Evolutionary conservation across 2,113 vertebrate species (phyloP).

Genomic region (Penelope pileata): DNA sequence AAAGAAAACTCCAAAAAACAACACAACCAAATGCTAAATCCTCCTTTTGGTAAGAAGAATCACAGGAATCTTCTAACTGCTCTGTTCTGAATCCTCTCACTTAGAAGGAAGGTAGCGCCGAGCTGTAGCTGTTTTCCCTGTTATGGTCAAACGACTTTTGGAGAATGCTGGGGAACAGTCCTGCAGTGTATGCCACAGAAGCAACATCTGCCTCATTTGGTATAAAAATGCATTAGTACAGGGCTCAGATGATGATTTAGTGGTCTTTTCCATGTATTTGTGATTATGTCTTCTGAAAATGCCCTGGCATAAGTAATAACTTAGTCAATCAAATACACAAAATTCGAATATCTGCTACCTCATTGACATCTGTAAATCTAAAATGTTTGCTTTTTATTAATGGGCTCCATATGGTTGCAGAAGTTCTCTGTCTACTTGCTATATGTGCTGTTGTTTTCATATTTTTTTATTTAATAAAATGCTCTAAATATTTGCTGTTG

Average conservation of each 20-base stretch:
- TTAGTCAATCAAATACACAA: background rate
- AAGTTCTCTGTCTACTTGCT: background rate
- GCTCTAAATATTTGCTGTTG: conserved; percentile 23
- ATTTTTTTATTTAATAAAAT: background rate
- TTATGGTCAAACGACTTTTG: background rate
- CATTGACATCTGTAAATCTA: background rate
- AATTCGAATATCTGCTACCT: background rate
- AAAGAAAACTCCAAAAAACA: background rate
- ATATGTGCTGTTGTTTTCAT: background rate
- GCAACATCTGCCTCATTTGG: background rate
- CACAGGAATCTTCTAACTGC: background rate
- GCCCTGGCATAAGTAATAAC: background rate
- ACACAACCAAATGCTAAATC: background rate
- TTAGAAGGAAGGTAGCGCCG: background rate
- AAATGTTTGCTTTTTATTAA: background rate
- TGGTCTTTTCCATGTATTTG: conserved; percentile 10
- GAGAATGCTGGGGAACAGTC: background rate
- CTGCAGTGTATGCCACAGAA: background rate
- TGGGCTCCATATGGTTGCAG: background rate
- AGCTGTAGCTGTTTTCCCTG: background rate
- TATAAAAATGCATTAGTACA: background rate
- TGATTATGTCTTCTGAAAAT: background rate
- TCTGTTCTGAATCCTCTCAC: background rate
- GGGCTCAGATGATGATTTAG: background rate
- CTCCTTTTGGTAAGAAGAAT: background rate